Conservation (phyloP, 2,888 invertebrate species). For the Phanerotoma sp. region DNA sequence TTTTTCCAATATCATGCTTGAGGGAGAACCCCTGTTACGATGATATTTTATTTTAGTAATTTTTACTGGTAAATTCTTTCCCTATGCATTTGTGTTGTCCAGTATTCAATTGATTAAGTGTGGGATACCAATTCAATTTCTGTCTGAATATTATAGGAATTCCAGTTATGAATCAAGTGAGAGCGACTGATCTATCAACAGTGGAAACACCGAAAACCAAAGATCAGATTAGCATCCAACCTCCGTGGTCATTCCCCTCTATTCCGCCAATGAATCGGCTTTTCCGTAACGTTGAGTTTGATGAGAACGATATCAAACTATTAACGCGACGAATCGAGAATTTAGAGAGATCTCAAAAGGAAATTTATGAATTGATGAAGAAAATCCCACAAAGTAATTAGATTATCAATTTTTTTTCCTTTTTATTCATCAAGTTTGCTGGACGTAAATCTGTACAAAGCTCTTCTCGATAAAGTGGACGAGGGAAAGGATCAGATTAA, state of each 20-base stretch:
- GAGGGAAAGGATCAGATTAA: too few relatives aligned
- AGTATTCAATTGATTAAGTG: too few relatives aligned
- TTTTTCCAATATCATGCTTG: too few relatives aligned
- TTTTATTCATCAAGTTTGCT: not conserved
- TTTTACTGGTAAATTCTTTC: too few relatives aligned
- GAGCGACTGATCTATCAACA: slow-evolving; percentile 11
- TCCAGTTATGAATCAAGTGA: slow-evolving; percentile 8
- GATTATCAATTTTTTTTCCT: not conserved
- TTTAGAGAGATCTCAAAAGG: slow-evolving; percentile 32
- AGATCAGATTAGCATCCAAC: slow-evolving; percentile 24
- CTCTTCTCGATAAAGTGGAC: too few relatives aligned
- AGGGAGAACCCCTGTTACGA: too few relatives aligned
- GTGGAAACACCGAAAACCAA: slow-evolving; percentile 3
- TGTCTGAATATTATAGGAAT: slow-evolving; percentile 15
- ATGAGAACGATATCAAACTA: not conserved
- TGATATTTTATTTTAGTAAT: too few relatives aligned
- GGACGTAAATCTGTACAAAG: too few relatives aligned
- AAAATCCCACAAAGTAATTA: slow-evolving; percentile 23
- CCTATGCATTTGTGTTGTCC: too few relatives aligned
- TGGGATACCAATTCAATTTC: not conserved
- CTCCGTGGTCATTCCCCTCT: slow-evolving; percentile 27
- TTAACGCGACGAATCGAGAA: slow-evolving; percentile 22
- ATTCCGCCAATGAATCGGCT: slow-evolving; percentile 22
- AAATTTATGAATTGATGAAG: slow-evolving; percentile 22
- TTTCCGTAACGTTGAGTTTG: slow-evolving; percentile 15